Evolutionary conservation across 2,113 vertebrate species (phyloP).

Genomic region (Corapipo altera): DNA sequence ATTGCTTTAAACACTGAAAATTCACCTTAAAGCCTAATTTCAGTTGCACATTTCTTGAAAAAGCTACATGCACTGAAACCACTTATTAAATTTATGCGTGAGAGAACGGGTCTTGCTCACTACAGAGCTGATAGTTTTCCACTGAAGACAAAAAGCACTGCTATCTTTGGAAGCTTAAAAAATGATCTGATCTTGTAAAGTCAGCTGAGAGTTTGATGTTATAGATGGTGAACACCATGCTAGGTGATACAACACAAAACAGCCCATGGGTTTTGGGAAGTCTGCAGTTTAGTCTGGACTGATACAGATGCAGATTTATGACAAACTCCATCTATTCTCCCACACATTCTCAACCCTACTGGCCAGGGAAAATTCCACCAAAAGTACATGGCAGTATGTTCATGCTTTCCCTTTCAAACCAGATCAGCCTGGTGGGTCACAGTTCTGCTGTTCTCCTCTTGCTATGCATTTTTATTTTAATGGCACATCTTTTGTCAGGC

Average conservation of each 20-base stretch:
- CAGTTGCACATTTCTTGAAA: not conserved
- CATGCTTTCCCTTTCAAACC: not conserved
- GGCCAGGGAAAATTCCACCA: not conserved
- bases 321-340: not conserved
- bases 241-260: not conserved
- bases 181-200: not conserved
- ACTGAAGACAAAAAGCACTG: not conserved
- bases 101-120: not conserved
- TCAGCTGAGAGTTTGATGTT: not conserved
- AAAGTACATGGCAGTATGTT: not conserved
- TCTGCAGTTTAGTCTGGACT: not conserved
- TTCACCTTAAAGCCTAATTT: conserved; percentile 9
- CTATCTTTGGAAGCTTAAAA: not conserved
- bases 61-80: not conserved
- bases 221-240: not conserved
- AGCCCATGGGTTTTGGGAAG: not conserved
- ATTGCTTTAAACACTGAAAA: conserved; percentile 7
- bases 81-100: not conserved
- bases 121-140: not conserved
- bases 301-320: not conserved
- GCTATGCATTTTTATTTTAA: conserved; percentile 41
- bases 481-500: conserved; percentile 35
- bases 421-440: not conserved
- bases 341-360: not conserved
- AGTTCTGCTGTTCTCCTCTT: not conserved